These are phyloP conservation scores for Heliconius cydno DNA, from an alignment of 2,888 invertebrate genomes.

Conservation along the genomic window DNA sequence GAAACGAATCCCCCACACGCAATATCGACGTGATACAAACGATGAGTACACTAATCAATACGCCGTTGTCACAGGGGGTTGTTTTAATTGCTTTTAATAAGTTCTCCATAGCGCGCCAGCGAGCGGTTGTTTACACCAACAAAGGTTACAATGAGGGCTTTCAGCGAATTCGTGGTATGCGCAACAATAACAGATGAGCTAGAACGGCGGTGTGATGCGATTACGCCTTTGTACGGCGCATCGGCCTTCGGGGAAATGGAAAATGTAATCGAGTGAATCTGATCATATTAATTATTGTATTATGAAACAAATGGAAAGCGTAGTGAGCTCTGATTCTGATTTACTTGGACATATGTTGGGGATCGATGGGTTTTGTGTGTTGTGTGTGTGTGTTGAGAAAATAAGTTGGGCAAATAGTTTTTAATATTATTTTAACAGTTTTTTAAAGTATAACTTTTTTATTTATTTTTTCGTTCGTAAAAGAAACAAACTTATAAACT, in stretches of 20 bases:
- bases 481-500: neutral
- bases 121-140: conserved; percentile 55
- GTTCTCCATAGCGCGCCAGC: conserved; percentile 23
- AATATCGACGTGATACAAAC: neutral
- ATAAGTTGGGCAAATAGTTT: neutral
- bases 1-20: neutral
- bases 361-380: neutral
- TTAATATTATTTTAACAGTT: neutral
- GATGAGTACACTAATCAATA: conserved; percentile 23
- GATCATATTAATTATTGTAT: conserved; percentile 41
- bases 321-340: conserved; percentile 13
- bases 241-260: conserved; percentile 39
- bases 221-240: conserved; percentile 48
- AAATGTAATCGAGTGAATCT: conserved; percentile 41
- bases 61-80: conserved; percentile 1
- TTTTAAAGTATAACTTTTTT: neutral
- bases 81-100: conserved; percentile 36
- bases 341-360: neutral
- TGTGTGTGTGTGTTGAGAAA: too few relatives aligned
- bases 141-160: conserved; percentile 63
- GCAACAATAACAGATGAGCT: conserved; percentile 67
- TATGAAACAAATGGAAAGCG: conserved; percentile 26
- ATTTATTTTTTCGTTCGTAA: too few relatives aligned
- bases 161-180: conserved; percentile 57
- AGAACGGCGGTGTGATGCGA: conserved; percentile 52